Percentiles rank a stretch among this genome's conserved stretches.
Conservation (phyloP, 1,140 invertebrate genomes). For the Drosophila lacertosa region DNA sequence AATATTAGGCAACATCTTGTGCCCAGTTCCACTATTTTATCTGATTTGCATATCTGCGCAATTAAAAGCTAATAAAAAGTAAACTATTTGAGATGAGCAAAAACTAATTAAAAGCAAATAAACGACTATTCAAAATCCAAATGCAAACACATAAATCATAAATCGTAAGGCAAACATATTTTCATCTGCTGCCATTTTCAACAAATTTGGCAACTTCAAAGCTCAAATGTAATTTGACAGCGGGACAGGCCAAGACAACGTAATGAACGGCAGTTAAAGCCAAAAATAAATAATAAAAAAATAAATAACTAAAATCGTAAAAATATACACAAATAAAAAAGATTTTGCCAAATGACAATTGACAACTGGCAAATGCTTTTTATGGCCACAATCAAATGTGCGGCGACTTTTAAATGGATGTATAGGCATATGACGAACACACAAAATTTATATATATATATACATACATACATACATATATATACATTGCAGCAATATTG, state of each 20-base stretch:
- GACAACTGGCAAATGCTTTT: slow-evolving; percentile 71
- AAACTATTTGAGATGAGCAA: neutral
- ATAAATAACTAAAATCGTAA: neutral
- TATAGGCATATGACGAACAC: slow-evolving; percentile 1
- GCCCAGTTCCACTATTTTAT: neutral
- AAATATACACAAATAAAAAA: slow-evolving; percentile 19
- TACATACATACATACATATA: slow-evolving; percentile 5
- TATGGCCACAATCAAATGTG: slow-evolving; percentile 63
- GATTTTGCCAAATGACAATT: slow-evolving; percentile 58
- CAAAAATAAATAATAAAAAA: slow-evolving; percentile 8
- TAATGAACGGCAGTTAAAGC: slow-evolving; percentile 57
- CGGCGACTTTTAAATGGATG: slow-evolving; percentile 17
- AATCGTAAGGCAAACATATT: slow-evolving; percentile 11
- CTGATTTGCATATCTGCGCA: slow-evolving; percentile 11
- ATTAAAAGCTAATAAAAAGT: slow-evolving; percentile 23
- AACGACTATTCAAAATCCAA: slow-evolving; percentile 24
- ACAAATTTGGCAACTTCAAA: slow-evolving; percentile 76
- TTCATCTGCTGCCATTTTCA: slow-evolving; percentile 26
- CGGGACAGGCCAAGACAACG: slow-evolving; percentile 35
- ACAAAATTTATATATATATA: slow-evolving; percentile 1
- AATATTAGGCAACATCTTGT: too few relatives aligned
- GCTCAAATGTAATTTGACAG: slow-evolving; percentile 74
- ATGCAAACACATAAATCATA: slow-evolving; percentile 27
- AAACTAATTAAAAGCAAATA: slow-evolving; percentile 13
- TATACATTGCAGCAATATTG: slow-evolving; percentile 1